Base-by-base conservation (phyloP, 2,113 vertebrate species). In the Ciconia maguari region DNA sequence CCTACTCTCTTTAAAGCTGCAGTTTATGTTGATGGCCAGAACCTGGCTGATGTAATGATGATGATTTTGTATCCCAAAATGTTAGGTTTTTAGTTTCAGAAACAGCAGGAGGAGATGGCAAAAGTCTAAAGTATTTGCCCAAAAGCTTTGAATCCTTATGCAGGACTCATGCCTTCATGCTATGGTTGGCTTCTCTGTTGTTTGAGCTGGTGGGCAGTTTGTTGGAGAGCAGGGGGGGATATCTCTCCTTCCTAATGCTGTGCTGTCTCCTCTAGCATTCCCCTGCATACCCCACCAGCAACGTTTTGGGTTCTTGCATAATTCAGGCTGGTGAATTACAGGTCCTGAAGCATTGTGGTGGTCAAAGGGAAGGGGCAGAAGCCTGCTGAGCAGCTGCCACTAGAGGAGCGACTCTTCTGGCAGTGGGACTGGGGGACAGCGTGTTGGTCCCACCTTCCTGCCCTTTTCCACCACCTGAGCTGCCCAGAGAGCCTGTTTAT, bases 391-490 rank as follows among this genome's bases (percentile, higher is more conserved):
- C 34, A 77, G 49, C 38, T 90, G 52, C n/a, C 61, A 21, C 25
- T 70, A 26, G 30, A 62, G 55, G 41, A 89, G 20, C 29, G 41
- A 36, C 22, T 25, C 66, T 71, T 10, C 30, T 89, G 72, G 38
- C 65, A 86, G 41, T 2, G 2, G 19, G 22, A 58, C 52, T 2
- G 0, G 22, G 42, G 19, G 9, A 83, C 17, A 60, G 5, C 10
- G 2, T 0, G 3, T 32, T 42, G 17, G 15, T 75, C 65, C 36
- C 76, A 81, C 76, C 36, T 83, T 76, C 49, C 27, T 68, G 36
- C 77, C 57, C 24, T 94, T 93, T 95, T 91, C 62, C 18, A 86
- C 58, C 58, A 80, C 84, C 60, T 79, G 83, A 90, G 69, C 71
- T 89, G 55, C 32, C 51, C 16, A 1, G 14, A 41, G 64, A 78